Evolutionary conservation across 2,888 invertebrate species (phyloP).

Genomic region (Pelosia muscerda): DNA sequence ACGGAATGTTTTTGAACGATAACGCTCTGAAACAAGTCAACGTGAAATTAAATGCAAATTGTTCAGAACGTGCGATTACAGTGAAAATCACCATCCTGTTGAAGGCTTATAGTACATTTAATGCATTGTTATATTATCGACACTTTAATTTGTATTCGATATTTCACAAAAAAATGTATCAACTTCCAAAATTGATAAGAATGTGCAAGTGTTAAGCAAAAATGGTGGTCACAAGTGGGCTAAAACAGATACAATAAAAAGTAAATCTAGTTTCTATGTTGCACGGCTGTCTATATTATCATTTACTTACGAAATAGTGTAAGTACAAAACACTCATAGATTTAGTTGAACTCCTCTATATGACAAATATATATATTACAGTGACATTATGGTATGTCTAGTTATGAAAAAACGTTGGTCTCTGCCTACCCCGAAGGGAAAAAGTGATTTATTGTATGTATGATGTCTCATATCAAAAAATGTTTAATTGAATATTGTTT

Average conservation of each 20-base stretch:
- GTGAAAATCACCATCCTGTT: background rate
- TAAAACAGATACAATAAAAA: background rate
- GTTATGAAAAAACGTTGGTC: too few species aligned
- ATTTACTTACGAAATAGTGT: slow-evolving; percentile 13
- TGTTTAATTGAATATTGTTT: background rate
- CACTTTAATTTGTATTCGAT: background rate
- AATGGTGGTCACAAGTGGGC: background rate
- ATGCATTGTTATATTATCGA: background rate
- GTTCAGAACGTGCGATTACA: background rate
- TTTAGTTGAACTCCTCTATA: background rate
- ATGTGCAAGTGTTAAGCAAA: background rate
- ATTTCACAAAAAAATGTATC: background rate
- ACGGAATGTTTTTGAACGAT: slow-evolving; percentile 18
- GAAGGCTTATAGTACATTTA: background rate
- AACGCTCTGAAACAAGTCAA: slow-evolving; percentile 5
- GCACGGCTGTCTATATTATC: background rate
- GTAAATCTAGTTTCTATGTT: background rate
- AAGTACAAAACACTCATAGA: slow-evolving; percentile 17
- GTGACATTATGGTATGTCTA: background rate
- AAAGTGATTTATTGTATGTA: too few species aligned
- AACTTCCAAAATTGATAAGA: background rate
- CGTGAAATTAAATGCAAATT: slow-evolving; percentile 12
- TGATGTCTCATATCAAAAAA: background rate
- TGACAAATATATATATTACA: background rate
- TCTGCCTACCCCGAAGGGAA: too few species aligned